Base-by-base conservation (phyloP, 2,797 vertebrate genomes). In the Sarcophilus harrisii region DNA sequence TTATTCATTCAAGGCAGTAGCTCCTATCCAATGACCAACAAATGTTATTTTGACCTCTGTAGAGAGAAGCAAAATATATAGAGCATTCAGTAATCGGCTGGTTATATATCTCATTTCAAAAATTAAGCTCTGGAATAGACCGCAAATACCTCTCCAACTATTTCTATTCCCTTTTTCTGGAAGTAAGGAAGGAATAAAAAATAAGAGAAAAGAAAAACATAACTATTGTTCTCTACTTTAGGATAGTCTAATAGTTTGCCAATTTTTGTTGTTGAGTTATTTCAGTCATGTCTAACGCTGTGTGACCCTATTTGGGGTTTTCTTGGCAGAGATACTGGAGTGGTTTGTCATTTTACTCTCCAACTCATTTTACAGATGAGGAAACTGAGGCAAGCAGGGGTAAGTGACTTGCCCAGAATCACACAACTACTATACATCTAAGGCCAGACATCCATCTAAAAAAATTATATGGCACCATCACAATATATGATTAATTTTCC, bases 51-150 rank as follows among this genome's bases (percentile, higher is more conserved):
- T 66, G 32, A n/a, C 29, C 13, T 29, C 32, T n/a, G 3, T 16
- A 66, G 30, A 66, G 28, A 8, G 32, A 58, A 28, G 29, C 49
- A 32, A 28, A 27, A 81, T 91, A 5, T 30, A 28, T 27, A 2
- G 38, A 27, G 57, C 2, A 0, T 0, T 28, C 52, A 4, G 28
- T 1, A 52, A 11, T 73, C 6, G 24, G n/a, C n/a, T 38, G n/a
- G n/a, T 73, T n/a, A 8, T 21, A 5, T 13, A 89, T 87, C 81
- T 87, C 92, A 87, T 28, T 24, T 5, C 45, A 52, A 10, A 1
- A 5, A 9, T 0, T 27, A 28, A 55, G 1, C 24, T 30, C 2
- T 45, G n/a, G 32, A 66, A 32, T 57, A 29, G 57, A 91, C 62
- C 13, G 0, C 12, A 57, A 5, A 0, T 28, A 2, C 57, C 24